Evolutionary conservation across 2,797 vertebrate species (phyloP).

Genomic region (Lepidocolaptes lacrymiger): DNA sequence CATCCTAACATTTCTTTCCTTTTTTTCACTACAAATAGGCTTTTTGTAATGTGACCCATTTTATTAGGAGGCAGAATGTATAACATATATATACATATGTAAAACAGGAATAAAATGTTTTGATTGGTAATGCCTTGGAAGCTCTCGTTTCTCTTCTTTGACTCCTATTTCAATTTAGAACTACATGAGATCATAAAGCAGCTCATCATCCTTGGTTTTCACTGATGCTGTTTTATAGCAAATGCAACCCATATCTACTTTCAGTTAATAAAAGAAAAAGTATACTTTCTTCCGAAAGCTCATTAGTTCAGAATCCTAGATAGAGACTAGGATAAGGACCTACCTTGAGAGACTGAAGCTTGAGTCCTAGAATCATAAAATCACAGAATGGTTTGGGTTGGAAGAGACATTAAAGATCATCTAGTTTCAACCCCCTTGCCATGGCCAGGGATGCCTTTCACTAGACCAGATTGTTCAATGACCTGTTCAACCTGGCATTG

Average conservation of each 20-base stretch:
- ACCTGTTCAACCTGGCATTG: background rate
- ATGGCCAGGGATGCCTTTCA: background rate
- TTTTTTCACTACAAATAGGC: background rate
- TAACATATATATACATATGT: background rate
- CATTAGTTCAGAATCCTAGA: background rate
- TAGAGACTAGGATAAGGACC: background rate
- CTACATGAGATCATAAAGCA: background rate
- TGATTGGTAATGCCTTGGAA: background rate
- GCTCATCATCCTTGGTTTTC: background rate
- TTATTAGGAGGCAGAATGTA: background rate
- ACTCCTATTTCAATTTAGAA: background rate
- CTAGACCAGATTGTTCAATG: background rate
- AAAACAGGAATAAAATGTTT: background rate
- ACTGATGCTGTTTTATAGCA: background rate
- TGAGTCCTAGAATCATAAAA: background rate
- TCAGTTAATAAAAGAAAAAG: background rate
- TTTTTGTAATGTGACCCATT: background rate
- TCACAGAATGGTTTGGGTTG: background rate
- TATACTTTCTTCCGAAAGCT: background rate
- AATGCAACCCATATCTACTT: background rate
- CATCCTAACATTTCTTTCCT: background rate
- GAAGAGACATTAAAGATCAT: background rate
- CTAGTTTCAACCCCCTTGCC: rapidly evolving
- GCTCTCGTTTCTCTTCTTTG: background rate
- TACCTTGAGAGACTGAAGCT: background rate